Evolutionary conservation across 2,888 invertebrate species (phyloP).

Genomic region (Strigamia maritima): DNA sequence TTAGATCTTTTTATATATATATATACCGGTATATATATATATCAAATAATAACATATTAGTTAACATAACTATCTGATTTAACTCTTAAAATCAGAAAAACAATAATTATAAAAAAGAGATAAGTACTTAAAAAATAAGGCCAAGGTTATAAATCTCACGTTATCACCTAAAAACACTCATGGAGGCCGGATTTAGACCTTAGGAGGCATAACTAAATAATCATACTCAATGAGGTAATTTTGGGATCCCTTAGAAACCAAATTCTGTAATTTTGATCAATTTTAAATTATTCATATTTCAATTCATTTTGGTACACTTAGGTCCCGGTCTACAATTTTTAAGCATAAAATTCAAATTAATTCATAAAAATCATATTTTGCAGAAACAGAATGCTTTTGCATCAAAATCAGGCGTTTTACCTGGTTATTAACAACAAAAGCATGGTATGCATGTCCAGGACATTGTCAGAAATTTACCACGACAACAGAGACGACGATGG

Average conservation of each 20-base stretch:
- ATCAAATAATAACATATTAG: no score
- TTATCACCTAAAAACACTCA: background rate
- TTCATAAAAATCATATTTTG: conserved; percentile 37
- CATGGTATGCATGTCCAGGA: conserved; percentile 74
- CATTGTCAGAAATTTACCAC: conserved; percentile 76
- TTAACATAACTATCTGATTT: background rate
- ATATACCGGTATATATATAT: no score
- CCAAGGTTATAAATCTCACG: background rate
- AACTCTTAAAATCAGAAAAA: background rate
- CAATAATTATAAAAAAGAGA: background rate
- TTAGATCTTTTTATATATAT: background rate
- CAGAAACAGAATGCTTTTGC: conserved; percentile 62
- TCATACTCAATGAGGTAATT: no score
- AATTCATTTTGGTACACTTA: no score
- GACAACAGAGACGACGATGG: conserved; percentile 76
- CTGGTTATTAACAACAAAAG: conserved; percentile 77
- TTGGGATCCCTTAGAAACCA: no score
- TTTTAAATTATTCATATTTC: no score
- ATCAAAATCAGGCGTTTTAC: conserved; percentile 71
- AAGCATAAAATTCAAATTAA: background rate
- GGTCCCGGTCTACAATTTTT: no score
- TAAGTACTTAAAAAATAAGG: background rate
- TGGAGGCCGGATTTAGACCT: no score
- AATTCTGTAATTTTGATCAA: no score
- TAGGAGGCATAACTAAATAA: no score